A percentile compares a stretch with the other conserved stretches of the same genome.
Evolutionary conservation across 2,113 vertebrate genomes (phyloP).

Genomic region (Colistium nudipinnis): DNA sequence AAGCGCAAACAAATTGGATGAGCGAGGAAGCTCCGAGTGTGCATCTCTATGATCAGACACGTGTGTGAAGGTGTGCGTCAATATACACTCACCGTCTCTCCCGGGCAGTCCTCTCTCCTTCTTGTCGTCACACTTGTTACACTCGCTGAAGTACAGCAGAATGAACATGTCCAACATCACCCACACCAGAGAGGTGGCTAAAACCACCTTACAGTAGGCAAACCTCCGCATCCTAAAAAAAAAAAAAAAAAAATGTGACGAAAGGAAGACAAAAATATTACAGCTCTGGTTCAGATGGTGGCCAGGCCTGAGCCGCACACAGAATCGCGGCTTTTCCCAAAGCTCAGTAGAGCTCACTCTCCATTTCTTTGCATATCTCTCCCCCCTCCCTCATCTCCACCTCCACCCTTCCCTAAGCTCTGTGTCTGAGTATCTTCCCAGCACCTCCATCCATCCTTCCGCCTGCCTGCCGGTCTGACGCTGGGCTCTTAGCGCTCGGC

Average conservation of each 20-base stretch:
- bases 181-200: conserved; percentile 99
- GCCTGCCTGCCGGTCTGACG: conserved; percentile 24
- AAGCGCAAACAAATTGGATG: not conserved
- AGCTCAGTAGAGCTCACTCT: conserved; percentile 19
- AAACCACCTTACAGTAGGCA: conserved; percentile 99
- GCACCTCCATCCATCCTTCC: conserved; percentile 29
- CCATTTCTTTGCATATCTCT: conserved; percentile 15
- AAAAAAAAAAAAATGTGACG: no score
- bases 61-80: not conserved
- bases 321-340: conserved; percentile 22
- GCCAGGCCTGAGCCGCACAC: conserved; percentile 7
- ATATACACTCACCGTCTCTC: conserved; percentile 71
- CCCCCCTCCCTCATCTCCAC: conserved; percentile 1
- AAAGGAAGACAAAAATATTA: conserved; percentile 15
- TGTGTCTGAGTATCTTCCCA: conserved; percentile 23
- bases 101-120: conserved; percentile 92
- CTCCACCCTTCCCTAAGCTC: conserved; percentile 11
- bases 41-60: not conserved
- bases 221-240: conserved; percentile 96
- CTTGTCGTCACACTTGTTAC: conserved; percentile 98
- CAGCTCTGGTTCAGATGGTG: conserved; percentile 7
- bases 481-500: conserved; percentile 31
- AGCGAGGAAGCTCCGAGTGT: not conserved
- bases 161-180: conserved; percentile 99
- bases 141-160: conserved; percentile 99